Evolutionary conservation across 2,797 vertebrate genomes (phyloP), one percentile per base, ranked within the genome.

Genomic region (Sylvia borin): DNA sequence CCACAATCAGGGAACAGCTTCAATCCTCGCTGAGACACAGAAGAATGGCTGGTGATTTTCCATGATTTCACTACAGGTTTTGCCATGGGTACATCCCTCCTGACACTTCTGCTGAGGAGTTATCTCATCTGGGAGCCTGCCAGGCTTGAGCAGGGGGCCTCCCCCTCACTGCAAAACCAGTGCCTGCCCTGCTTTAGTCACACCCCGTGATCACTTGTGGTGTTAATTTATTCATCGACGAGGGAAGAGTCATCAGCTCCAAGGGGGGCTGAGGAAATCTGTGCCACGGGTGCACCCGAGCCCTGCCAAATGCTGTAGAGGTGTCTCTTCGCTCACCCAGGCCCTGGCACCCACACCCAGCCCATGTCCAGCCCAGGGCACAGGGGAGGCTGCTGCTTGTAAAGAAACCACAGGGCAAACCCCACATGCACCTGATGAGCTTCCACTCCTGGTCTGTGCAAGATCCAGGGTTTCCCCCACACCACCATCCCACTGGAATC

Each of bases 181-280:
- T 60, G 70, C 91, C 93, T 93, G 92, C 79, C 94, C 95, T 66
- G 90, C 81, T 90, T 96, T 82, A 96, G 76, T 96, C 94, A 95
- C 81, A 86, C 66, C 25, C 71, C 4, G 2, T 4, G 16, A 92
- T 81, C 67, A 13, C 85, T 75, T 7, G 8, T 36, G 75, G 73
- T 95, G 96, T 50, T 74, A 95, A 96, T 92, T 95, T 93, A 96
- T 96, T 79, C 96, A 93, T 84, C 0, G 61, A 31, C 0, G 4
- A 54, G 51, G 74, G 77, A 91, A 95, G 88, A 95, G 94, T 84
- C 89, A 93, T 74, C 81, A 50, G 85, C 76, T 86, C 10, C 11
- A 19, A 65, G 34, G 15, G 38, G 61, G 26, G 55, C 40, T 93
- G 84, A 57, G 54, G 61, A 71, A 75, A 68, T 84, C 72, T 83